Conservation (phyloP, 2,888 invertebrate genomes). For the Synergus laeviventris region DNA sequence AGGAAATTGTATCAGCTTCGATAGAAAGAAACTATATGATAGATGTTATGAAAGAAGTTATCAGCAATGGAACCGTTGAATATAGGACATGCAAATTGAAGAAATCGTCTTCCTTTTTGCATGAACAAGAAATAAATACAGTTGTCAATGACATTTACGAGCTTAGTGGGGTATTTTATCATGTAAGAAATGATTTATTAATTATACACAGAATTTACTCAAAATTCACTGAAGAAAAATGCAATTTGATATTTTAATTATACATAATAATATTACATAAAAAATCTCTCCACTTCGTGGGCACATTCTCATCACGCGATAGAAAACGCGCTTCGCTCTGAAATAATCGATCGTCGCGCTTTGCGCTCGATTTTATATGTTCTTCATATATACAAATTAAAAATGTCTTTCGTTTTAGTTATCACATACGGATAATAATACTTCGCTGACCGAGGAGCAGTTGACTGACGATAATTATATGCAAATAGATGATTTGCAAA, state of each 20-base stretch:
- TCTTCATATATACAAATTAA: too few species aligned
- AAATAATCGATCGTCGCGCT: too few species aligned
- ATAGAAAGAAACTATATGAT: constrained; percentile 65
- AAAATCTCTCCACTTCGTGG: too few species aligned
- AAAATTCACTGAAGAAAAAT: neutral
- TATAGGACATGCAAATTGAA: constrained; percentile 60
- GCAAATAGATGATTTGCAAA: constrained; percentile 81
- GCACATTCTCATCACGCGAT: too few species aligned
- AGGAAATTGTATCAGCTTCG: constrained; percentile 55
- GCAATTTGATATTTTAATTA: constrained; percentile 13
- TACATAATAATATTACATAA: neutral
- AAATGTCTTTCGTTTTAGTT: constrained; percentile 27
- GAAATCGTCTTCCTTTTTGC: constrained; percentile 50
- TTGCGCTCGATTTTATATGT: too few species aligned
- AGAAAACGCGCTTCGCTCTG: too few species aligned
- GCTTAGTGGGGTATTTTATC: constrained; percentile 57
- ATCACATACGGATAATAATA: constrained; percentile 49
- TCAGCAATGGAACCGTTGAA: constrained; percentile 68
- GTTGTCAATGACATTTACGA: constrained; percentile 60
- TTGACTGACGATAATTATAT: constrained; percentile 75
- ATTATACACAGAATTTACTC: neutral
- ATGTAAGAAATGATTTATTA: constrained; percentile 55
- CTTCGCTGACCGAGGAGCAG: constrained; percentile 55
- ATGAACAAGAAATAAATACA: constrained; percentile 58
- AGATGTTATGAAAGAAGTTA: constrained; percentile 66